Percentiles rank a stretch among this genome's conserved stretches.
phyloP scores from a whole-genome alignment of 2,888 invertebrate genomes.

The Nymphalis c-album region DNA sequence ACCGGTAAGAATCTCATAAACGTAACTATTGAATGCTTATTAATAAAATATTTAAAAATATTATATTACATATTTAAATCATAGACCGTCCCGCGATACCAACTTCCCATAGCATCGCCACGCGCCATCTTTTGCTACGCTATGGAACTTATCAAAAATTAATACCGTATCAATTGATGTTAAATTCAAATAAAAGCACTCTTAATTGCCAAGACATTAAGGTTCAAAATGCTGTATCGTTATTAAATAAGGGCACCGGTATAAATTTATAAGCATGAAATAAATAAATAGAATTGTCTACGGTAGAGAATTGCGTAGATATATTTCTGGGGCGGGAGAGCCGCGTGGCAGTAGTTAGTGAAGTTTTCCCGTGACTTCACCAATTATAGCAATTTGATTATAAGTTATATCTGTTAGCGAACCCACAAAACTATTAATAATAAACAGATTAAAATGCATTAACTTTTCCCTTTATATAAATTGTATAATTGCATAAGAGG shows the following conservation, averaged over 20 bases:
- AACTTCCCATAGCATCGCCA: constrained; percentile 73
- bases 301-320: constrained; percentile 57
- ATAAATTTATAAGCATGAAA: constrained; percentile 61
- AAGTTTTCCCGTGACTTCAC: constrained; percentile 70
- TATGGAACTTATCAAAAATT: constrained; percentile 48
- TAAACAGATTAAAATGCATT: too few species aligned
- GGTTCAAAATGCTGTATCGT: constrained; percentile 29
- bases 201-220: constrained; percentile 1
- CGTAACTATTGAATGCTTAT: too few species aligned
- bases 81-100: constrained; percentile 36
- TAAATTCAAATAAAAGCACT: constrained; percentile 18
- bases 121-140: constrained; percentile 69
- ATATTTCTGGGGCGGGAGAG: constrained; percentile 69
- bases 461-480: too few species aligned
- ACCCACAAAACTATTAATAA: neutral
- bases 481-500: too few species aligned
- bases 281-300: constrained; percentile 68
- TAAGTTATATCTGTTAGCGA: neutral
- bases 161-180: constrained; percentile 42
- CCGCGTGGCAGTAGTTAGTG: constrained; percentile 68
- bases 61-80: constrained; percentile 27
- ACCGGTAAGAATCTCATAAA: too few species aligned
- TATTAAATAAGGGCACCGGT: constrained; percentile 39
- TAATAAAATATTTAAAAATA: constrained; percentile 1
- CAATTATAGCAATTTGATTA: constrained; percentile 25